phyloP scores from a whole-genome alignment of 2,113 vertebrate species.

The Hoplias malabaricus region DNA sequence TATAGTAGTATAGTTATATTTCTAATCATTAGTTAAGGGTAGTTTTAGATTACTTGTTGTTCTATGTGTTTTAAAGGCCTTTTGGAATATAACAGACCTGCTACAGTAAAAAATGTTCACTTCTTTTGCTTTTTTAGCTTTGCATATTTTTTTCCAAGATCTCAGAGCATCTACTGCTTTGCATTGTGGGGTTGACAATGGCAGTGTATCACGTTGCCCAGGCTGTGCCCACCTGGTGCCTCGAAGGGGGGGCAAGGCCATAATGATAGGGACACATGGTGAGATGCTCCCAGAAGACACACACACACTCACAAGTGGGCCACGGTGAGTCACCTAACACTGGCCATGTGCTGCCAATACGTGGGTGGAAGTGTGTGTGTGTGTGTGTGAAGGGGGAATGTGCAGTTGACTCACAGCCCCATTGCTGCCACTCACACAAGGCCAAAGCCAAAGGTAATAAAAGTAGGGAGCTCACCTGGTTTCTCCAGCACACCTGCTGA shows the following conservation, averaged over 20 bases:
- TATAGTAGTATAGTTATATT: too few relatives aligned
- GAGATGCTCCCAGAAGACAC: constrained; percentile 68
- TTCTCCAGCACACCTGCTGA: constrained; percentile 21
- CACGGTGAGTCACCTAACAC: constrained; percentile 62
- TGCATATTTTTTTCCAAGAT: too few relatives aligned
- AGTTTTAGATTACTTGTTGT: too few relatives aligned
- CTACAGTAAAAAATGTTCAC: too few relatives aligned
- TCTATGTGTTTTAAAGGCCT: too few relatives aligned
- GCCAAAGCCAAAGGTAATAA: constrained; percentile 3
- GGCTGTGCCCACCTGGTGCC: constrained; percentile 63
- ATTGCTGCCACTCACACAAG: constrained; percentile 10
- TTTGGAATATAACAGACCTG: too few relatives aligned
- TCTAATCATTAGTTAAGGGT: too few relatives aligned
- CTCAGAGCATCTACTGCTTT: constrained; percentile 17
- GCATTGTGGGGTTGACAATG: constrained; percentile 52
- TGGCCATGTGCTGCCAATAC: constrained; percentile 62
- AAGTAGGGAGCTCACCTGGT: constrained; percentile 23
- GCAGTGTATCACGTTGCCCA: constrained; percentile 59
- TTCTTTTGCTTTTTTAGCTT: neutral
- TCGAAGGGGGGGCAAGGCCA: constrained; percentile 50
- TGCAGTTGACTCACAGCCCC: constrained; percentile 8
- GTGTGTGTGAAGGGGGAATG: neutral
- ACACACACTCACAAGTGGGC: constrained; percentile 28
- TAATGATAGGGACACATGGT: constrained; percentile 59
- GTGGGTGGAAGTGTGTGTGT: constrained; percentile 31